These are phyloP conservation scores for Phengaris arion DNA, from an alignment of 2,888 invertebrate genomes.

Conservation along the genomic window DNA sequence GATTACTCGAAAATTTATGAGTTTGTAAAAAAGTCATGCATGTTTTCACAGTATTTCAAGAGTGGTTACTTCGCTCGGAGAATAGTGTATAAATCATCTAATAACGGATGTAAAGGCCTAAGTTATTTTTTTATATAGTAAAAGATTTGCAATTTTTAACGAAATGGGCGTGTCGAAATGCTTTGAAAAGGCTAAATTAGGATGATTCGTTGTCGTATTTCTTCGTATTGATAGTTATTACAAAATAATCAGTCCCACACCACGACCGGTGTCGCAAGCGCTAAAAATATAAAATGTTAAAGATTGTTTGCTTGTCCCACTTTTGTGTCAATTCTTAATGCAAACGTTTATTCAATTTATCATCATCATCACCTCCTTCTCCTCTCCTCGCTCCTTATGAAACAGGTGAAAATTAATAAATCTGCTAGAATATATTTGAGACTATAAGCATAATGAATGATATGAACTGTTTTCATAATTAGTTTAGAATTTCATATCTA, in stretches of 20 bases:
- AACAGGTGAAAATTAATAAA: not conserved
- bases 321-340: conserved; percentile 17
- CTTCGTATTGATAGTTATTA: conserved; percentile 1
- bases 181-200: not conserved
- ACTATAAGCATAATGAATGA: not conserved
- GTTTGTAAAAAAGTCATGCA: too few species aligned
- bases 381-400: not conserved
- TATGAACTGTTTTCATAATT: too few species aligned
- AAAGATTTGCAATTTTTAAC: not conserved
- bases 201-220: not conserved
- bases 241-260: not conserved
- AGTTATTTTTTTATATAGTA: too few species aligned
- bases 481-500: too few species aligned
- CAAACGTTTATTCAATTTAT: not conserved
- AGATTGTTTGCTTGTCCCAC: conserved; percentile 25
- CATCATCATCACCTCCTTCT: not conserved
- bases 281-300: conserved; percentile 24
- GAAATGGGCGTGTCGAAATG: not conserved
- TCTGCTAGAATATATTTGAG: too few species aligned
- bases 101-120: too few species aligned
- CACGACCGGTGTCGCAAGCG: conserved; percentile 22
- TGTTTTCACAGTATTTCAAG: too few species aligned
- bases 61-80: too few species aligned
- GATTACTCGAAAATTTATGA: too few species aligned
- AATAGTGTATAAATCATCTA: too few species aligned